These are phyloP conservation scores for Chrysodeixis includens DNA, from an alignment of 2,888 invertebrate species.

Conservation along the genomic window DNA sequence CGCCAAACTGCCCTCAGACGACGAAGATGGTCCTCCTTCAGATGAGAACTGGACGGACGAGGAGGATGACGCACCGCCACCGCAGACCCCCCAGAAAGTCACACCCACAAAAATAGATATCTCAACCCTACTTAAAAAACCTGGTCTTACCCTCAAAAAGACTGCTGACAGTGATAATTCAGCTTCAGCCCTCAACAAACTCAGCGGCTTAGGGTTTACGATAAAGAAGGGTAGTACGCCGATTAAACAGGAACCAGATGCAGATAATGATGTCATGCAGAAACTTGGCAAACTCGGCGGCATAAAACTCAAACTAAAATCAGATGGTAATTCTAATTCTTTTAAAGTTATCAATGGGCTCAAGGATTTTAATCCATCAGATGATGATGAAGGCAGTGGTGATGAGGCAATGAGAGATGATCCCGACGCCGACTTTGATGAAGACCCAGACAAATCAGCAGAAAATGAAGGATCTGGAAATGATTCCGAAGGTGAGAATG, in stretches of 20 bases:
- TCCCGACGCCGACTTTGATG: constrained; percentile 68
- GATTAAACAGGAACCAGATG: constrained; percentile 77
- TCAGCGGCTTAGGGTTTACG: constrained; percentile 84
- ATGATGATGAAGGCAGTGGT: constrained; percentile 77
- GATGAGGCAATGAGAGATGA: constrained; percentile 72
- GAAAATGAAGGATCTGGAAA: constrained; percentile 65
- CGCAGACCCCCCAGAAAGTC: constrained; percentile 55
- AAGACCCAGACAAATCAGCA: constrained; percentile 63
- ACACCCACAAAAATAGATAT: constrained; percentile 84
- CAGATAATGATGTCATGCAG: constrained; percentile 75
- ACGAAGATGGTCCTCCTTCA: constrained; percentile 80
- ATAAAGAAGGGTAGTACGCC: constrained; percentile 81
- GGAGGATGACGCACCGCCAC: constrained; percentile 75
- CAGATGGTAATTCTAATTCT: constrained; percentile 81
- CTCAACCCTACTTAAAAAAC: constrained; percentile 79
- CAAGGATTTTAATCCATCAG: constrained; percentile 83
- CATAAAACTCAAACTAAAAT: constrained; percentile 83
- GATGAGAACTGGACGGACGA: constrained; percentile 86
- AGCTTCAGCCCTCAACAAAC: constrained; percentile 78
- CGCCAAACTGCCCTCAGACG: constrained; percentile 87
- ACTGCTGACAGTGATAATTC: constrained; percentile 67
- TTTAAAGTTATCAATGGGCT: constrained; percentile 85
- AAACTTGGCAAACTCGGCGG: constrained; percentile 83
- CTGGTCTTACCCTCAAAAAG: constrained; percentile 80
- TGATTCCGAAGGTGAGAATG: constrained; percentile 68